Conservation (phyloP, 1,140 invertebrate genomes). For the Cydia pomonella region DNA sequence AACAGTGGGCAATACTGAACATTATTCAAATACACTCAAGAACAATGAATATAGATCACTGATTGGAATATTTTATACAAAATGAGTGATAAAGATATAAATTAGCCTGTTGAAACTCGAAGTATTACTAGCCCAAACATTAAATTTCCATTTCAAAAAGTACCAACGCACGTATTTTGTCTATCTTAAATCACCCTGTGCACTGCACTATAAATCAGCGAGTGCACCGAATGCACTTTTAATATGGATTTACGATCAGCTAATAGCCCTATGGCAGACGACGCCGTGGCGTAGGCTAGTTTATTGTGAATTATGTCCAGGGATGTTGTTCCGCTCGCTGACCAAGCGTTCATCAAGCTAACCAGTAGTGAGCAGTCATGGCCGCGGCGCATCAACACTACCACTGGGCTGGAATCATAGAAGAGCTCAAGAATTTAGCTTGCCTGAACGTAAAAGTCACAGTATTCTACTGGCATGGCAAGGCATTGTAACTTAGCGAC, state of each 20-base stretch:
- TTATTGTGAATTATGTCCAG: slow-evolving; percentile 41
- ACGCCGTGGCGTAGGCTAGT: slow-evolving; percentile 16
- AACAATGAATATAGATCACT: too few species aligned
- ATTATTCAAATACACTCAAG: too few species aligned
- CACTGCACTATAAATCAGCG: slow-evolving; percentile 19
- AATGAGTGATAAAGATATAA: too few species aligned
- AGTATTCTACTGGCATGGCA: too few species aligned
- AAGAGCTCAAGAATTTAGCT: too few species aligned
- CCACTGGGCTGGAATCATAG: too few species aligned
- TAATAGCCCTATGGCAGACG: slow-evolving; percentile 40
- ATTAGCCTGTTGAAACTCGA: background rate
- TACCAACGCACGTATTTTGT: slow-evolving; percentile 5
- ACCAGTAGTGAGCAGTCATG: too few species aligned
- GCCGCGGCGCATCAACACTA: too few species aligned
- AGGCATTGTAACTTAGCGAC: too few species aligned
- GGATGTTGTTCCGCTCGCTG: background rate
- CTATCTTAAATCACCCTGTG: slow-evolving; percentile 31
- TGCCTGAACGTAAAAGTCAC: too few species aligned
- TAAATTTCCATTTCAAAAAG: background rate
- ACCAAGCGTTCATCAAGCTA: background rate
- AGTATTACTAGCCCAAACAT: slow-evolving; percentile 1
- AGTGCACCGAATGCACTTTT: slow-evolving; percentile 34
- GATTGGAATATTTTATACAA: too few species aligned
- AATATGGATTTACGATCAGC: slow-evolving; percentile 44
- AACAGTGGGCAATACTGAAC: too few species aligned